A percentile compares a stretch with the other conserved stretches of the same genome.
Evolutionary conservation across 2,113 vertebrate genomes (phyloP).

Genomic region (Cyanocitta stelleri): DNA sequence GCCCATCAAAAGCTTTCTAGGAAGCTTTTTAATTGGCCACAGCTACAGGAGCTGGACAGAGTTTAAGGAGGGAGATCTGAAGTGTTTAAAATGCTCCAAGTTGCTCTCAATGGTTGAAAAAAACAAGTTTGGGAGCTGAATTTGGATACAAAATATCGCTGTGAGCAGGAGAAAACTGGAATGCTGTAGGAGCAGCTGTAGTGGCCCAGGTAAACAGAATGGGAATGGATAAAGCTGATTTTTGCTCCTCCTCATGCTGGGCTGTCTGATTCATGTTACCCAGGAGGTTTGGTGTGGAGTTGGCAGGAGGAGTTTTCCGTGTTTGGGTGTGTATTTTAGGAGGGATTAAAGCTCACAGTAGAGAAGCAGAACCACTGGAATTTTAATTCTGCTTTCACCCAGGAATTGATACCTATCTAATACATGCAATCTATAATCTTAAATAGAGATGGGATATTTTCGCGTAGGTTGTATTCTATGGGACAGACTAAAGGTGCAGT

Average conservation of each 20-base stretch:
- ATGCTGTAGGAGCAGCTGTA: rapidly evolving
- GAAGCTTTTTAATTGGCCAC: neutral
- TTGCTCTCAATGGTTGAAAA: neutral
- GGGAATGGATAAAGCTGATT: neutral
- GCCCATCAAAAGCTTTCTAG: neutral
- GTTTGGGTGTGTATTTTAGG: neutral
- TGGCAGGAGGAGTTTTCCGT: neutral
- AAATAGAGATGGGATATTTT: neutral
- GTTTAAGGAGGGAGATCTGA: neutral
- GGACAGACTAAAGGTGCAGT: neutral
- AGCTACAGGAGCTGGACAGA: neutral
- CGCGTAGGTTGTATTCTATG: neutral
- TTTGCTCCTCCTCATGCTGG: neutral
- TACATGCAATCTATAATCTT: neutral
- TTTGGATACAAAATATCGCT: neutral
- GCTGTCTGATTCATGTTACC: neutral
- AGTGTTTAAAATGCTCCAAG: neutral
- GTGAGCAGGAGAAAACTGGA: neutral
- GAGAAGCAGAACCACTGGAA: neutral
- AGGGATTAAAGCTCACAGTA: neutral
- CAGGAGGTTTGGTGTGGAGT: neutral
- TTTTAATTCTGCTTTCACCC: neutral
- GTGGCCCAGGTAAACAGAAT: neutral
- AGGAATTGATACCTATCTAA: neutral
- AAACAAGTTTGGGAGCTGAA: neutral